Evolutionary conservation across 1,140 invertebrate species (phyloP).

Genomic region (Mylabris phalerata): DNA sequence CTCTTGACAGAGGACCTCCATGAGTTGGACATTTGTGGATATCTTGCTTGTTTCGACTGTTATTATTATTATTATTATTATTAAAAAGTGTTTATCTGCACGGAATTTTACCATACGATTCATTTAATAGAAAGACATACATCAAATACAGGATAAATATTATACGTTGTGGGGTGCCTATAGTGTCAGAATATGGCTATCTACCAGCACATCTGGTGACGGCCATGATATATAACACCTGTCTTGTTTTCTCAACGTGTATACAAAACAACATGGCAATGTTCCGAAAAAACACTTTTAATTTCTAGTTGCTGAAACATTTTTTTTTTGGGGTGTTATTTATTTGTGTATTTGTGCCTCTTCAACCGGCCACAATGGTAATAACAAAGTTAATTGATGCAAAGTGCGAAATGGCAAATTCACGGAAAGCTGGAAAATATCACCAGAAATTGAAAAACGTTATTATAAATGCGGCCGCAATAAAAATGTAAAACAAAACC

Average conservation of each 20-base stretch:
- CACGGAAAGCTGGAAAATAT: conserved; percentile 14
- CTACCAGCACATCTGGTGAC: conserved; percentile 15
- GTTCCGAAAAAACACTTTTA: too few species aligned
- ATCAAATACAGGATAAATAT: conserved; percentile 22
- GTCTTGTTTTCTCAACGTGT: too few species aligned
- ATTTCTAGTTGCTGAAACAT: too few species aligned
- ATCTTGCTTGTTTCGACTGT: conserved; percentile 11
- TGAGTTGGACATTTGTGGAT: conserved; percentile 13
- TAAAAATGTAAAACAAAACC: conserved; percentile 45
- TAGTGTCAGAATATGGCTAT: conserved; percentile 18
- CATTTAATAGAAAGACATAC: conserved; percentile 16
- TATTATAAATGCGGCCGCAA: conserved; percentile 42
- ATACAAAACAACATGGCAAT: too few species aligned
- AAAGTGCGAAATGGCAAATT: background rate
- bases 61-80: background rate
- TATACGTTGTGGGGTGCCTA: conserved; percentile 19
- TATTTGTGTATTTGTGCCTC: too few species aligned
- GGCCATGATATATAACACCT: conserved; percentile 7
- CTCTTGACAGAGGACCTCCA: conserved; percentile 17
- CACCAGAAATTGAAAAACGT: conserved; percentile 41
- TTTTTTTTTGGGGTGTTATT: too few species aligned
- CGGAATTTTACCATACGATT: background rate
- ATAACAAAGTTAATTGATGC: background rate
- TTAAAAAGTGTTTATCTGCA: conserved; percentile 1
- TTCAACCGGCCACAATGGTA: too few species aligned